A percentile compares a stretch with the other conserved stretches of the same genome.
These are phyloP conservation scores for Leptoteleia sp. DNA, from an alignment of 1,140 invertebrate species.

Conservation along the genomic window DNA sequence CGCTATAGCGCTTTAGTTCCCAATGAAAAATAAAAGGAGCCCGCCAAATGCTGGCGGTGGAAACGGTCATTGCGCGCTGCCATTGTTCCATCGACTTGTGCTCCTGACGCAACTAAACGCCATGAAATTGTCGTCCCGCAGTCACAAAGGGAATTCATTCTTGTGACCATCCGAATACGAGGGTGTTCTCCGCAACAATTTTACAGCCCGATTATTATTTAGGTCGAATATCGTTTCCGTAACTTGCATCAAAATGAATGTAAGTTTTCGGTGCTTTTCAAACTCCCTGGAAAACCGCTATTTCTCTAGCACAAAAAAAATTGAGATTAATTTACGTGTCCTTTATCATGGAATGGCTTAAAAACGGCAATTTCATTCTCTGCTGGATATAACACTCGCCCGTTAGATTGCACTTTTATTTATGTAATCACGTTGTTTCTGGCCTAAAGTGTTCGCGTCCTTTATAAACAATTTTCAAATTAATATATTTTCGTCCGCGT, in stretches of 20 bases:
- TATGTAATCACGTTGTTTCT: slow-evolving; percentile 14
- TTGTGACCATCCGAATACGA: slow-evolving; percentile 76
- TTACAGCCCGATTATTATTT: slow-evolving; percentile 75
- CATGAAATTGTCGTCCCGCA: slow-evolving; percentile 79
- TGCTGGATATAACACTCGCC: slow-evolving; percentile 12
- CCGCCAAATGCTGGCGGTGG: slow-evolving; percentile 52
- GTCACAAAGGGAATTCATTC: slow-evolving; percentile 79
- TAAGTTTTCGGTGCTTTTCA: slow-evolving; percentile 23
- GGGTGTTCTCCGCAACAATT: slow-evolving; percentile 74
- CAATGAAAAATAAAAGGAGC: slow-evolving; percentile 74
- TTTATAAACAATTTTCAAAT: no score
- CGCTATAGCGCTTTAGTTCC: slow-evolving; percentile 79
- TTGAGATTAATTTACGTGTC: slow-evolving; percentile 34
- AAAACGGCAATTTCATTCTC: slow-evolving; percentile 33
- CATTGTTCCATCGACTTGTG: slow-evolving; percentile 74
- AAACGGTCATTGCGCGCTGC: slow-evolving; percentile 52
- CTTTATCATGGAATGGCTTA: slow-evolving; percentile 18
- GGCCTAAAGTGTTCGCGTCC: no score
- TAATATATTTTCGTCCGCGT: no score
- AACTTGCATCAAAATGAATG: slow-evolving; percentile 41
- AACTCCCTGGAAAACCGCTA: neutral
- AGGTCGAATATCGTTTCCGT: slow-evolving; percentile 69
- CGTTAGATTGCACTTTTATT: slow-evolving; percentile 10
- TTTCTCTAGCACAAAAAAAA: slow-evolving; percentile 13
- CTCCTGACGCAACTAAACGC: slow-evolving; percentile 76